These are phyloP conservation scores for Ochropacha duplaris DNA, from an alignment of 2,888 invertebrate species.

Conservation along the genomic window DNA sequence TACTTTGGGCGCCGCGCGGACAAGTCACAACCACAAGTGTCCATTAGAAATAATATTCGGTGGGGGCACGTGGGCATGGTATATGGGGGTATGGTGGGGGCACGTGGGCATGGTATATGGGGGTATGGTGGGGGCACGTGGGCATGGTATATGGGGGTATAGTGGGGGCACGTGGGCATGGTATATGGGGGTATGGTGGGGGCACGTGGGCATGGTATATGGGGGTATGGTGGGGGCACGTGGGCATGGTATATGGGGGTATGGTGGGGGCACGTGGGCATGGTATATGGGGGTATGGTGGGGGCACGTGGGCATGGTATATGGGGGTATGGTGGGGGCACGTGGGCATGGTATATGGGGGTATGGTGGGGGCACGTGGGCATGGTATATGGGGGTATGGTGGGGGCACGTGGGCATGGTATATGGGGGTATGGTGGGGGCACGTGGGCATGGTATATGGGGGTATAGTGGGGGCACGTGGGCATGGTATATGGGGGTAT, in stretches of 20 bases:
- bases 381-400: too few relatives aligned
- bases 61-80: not conserved
- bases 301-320: not conserved
- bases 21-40: not conserved
- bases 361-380: not conserved
- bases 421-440: too few relatives aligned
- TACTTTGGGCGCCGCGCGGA: conserved; percentile 18
- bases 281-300: too few relatives aligned
- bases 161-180: not conserved
- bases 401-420: not conserved
- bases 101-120: too few relatives aligned
- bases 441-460: too few relatives aligned
- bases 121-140: not conserved
- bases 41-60: not conserved
- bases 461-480: not conserved
- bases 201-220: not conserved
- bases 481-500: too few relatives aligned
- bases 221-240: not conserved
- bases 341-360: too few relatives aligned
- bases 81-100: too few relatives aligned
- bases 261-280: not conserved
- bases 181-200: too few relatives aligned
- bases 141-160: too few relatives aligned
- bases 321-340: not conserved
- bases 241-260: too few relatives aligned